Conservation (phyloP, 2,888 invertebrate species). For the Isotomurus palustris region DNA sequence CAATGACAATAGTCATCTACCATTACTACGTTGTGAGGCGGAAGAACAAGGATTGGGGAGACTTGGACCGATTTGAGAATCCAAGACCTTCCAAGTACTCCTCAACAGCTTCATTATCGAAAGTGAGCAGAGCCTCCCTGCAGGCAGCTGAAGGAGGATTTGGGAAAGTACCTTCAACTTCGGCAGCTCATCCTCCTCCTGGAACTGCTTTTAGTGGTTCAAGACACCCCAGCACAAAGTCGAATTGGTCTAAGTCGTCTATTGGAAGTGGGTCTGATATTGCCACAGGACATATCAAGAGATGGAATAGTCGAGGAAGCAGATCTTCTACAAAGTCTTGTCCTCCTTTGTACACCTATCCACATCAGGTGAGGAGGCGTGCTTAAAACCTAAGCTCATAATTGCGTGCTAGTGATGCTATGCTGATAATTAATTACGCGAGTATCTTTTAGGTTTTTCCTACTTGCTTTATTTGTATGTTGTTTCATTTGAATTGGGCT, state of each 20-base stretch:
- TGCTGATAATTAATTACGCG: neutral
- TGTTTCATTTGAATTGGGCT: neutral
- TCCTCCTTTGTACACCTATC: slow-evolving; percentile 43
- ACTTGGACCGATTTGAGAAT: slow-evolving; percentile 53
- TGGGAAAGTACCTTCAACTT: slow-evolving; percentile 3
- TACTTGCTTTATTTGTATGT: neutral
- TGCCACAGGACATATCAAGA: slow-evolving; percentile 25
- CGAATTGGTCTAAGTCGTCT: slow-evolving; percentile 17
- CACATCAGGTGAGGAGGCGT: slow-evolving; percentile 44
- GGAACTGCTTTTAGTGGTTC: slow-evolving; percentile 1
- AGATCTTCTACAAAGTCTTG: slow-evolving; percentile 43
- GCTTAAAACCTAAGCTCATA: too few species aligned
- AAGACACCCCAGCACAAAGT: slow-evolving; percentile 9
- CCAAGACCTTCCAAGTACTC: slow-evolving; percentile 34
- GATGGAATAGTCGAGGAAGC: slow-evolving; percentile 43
- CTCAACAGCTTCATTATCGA: slow-evolving; percentile 23
- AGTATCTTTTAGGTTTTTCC: neutral
- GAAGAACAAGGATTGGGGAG: slow-evolving; percentile 61
- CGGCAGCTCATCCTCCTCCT: slow-evolving; percentile 8
- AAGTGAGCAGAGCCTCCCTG: slow-evolving; percentile 10
- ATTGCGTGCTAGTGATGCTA: too few species aligned
- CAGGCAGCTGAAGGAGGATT: slow-evolving; percentile 7
- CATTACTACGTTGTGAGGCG: slow-evolving; percentile 60
- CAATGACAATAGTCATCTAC: slow-evolving; percentile 63
- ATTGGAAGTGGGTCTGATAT: slow-evolving; percentile 18